Conservation (phyloP, 2,888 invertebrate genomes). For the Plemyria rubiginata region DNA sequence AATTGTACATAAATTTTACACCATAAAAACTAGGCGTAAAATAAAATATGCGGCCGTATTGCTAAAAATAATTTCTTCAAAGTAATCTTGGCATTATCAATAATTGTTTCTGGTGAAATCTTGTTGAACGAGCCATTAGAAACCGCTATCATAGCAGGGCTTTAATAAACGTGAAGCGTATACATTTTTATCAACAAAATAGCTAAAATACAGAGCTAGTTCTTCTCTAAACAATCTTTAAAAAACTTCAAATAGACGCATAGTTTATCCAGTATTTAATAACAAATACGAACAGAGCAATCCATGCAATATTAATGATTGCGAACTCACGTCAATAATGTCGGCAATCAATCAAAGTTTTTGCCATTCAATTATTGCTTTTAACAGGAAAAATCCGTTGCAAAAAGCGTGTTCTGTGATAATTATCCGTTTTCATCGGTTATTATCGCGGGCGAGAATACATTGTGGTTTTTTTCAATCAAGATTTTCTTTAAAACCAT, state of each 20-base stretch:
- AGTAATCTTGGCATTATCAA: too few relatives aligned
- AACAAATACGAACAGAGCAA: constrained; percentile 22
- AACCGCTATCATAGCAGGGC: too few relatives aligned
- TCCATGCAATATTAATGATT: constrained; percentile 21
- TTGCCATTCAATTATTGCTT: constrained; percentile 30
- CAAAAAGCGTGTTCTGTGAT: constrained; percentile 28
- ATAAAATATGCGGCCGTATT: too few relatives aligned
- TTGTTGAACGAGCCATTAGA: too few relatives aligned
- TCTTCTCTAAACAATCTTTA: too few relatives aligned
- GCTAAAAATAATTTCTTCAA: too few relatives aligned
- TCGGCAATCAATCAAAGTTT: constrained; percentile 32
- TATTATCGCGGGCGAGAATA: constrained; percentile 26
- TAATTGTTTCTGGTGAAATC: too few relatives aligned
- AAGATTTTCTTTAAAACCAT: not conserved
- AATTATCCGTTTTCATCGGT: constrained; percentile 26
- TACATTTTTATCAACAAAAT: too few relatives aligned
- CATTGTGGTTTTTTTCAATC: constrained; percentile 12
- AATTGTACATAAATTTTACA: too few relatives aligned
- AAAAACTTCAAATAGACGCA: not conserved
- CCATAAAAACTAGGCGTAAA: too few relatives aligned
- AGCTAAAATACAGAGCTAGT: too few relatives aligned
- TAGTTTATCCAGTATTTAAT: constrained; percentile 5
- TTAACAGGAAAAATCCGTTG: constrained; percentile 32
- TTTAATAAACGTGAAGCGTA: too few relatives aligned
- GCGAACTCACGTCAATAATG: constrained; percentile 25